These are phyloP conservation scores for Theretra japonica DNA, from an alignment of 2,888 invertebrate genomes.

Conservation along the genomic window DNA sequence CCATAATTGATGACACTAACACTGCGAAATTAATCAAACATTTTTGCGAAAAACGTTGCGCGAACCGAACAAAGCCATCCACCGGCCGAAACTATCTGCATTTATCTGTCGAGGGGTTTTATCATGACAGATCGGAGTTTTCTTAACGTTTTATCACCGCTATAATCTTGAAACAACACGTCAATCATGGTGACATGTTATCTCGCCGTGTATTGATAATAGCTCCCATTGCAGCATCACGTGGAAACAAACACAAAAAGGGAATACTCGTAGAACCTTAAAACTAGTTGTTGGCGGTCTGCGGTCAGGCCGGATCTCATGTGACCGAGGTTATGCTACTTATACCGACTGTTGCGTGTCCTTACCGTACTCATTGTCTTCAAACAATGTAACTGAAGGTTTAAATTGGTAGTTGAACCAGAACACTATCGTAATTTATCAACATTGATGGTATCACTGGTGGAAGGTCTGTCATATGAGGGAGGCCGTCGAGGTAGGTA, in stretches of 20 bases:
- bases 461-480: no score
- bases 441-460: no score
- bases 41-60: constrained; percentile 37
- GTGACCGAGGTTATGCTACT: constrained; percentile 21
- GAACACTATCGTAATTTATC: neutral
- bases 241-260: constrained; percentile 44
- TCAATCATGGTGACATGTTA: constrained; percentile 66
- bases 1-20: constrained; percentile 49
- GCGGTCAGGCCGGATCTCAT: constrained; percentile 5
- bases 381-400: neutral
- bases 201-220: constrained; percentile 45
- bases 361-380: neutral
- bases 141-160: constrained; percentile 53
- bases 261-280: constrained; percentile 21
- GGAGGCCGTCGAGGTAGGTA: no score
- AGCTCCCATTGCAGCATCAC: constrained; percentile 51
- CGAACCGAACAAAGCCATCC: constrained; percentile 39
- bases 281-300: constrained; percentile 1
- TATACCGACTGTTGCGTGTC: neutral
- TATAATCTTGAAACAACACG: constrained; percentile 70
- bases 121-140: constrained; percentile 76
- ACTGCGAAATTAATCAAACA: constrained; percentile 36
- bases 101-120: constrained; percentile 54
- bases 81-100: constrained; percentile 40
- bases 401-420: neutral